A percentile compares a stretch with the other conserved stretches of the same genome.
These are phyloP conservation scores for Onychostoma macrolepis DNA, from an alignment of 2,113 vertebrate species.

Conservation along the genomic window DNA sequence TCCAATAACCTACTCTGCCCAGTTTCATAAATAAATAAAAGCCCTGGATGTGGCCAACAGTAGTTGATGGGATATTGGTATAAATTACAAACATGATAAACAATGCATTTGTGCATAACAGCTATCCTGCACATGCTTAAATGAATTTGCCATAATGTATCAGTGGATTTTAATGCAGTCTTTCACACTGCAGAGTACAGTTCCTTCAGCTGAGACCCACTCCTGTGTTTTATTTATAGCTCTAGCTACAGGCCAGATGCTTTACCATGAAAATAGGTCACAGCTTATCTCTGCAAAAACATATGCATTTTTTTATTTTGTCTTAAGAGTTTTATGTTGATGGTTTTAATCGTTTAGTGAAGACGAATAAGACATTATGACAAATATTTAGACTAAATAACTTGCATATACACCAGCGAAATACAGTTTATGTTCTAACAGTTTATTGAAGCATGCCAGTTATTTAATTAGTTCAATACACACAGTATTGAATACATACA, in stretches of 20 bases:
- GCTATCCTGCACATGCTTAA: background rate
- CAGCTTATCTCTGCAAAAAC: conserved; percentile 40
- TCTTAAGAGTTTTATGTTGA: background rate
- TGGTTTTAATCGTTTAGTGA: background rate
- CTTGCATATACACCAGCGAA: background rate
- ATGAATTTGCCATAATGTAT: background rate
- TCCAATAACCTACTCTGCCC: background rate
- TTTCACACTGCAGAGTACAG: background rate
- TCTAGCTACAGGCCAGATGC: background rate
- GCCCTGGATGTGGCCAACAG: background rate
- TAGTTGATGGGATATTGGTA: background rate
- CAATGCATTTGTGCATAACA: background rate
- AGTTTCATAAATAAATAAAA: too few relatives aligned
- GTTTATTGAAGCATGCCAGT: background rate
- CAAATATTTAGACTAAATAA: background rate
- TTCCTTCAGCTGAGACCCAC: background rate
- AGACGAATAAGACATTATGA: background rate
- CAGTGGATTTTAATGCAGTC: background rate
- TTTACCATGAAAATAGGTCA: conserved; percentile 65
- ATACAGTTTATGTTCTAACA: background rate
- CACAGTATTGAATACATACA: background rate
- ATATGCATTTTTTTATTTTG: conserved; percentile 46
- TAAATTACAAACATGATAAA: background rate
- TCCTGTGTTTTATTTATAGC: background rate
- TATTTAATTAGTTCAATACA: background rate